phyloP scores from a whole-genome alignment of 2,888 invertebrate species.

The Enchytraeus crypticus region DNA sequence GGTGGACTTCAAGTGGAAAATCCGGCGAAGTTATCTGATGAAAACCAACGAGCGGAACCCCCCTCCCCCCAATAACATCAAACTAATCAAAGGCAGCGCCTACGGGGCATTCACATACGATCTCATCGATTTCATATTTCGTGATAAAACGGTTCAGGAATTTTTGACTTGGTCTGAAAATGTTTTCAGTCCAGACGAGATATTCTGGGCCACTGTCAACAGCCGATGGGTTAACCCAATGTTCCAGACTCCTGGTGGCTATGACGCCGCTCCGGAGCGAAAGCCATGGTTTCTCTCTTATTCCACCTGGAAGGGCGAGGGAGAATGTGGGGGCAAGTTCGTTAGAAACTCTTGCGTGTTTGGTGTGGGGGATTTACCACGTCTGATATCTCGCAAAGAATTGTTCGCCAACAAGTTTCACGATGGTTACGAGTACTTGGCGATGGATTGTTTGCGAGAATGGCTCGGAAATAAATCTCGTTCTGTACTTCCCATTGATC shows the following conservation, averaged over 20 bases:
- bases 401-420: conserved; percentile 45
- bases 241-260: conserved; percentile 33
- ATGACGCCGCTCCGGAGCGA: conserved; percentile 17
- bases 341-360: conserved; percentile 35
- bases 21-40: conserved; percentile 13
- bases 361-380: conserved; percentile 23
- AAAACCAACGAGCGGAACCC: conserved; percentile 20
- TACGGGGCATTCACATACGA: conserved; percentile 32
- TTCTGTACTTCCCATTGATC: neutral
- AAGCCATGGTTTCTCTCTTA: conserved; percentile 11
- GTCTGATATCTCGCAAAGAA: conserved; percentile 25
- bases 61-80: conserved; percentile 28
- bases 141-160: conserved; percentile 22
- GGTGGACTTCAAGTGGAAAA: neutral
- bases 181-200: conserved; percentile 37
- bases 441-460: conserved; percentile 36
- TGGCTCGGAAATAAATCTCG: conserved; percentile 29
- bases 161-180: conserved; percentile 33
- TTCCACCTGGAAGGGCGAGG: conserved; percentile 5
- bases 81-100: conserved; percentile 34
- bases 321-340: conserved; percentile 4
- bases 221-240: conserved; percentile 30
- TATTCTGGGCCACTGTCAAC: conserved; percentile 37
- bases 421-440: conserved; percentile 30
- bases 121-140: conserved; percentile 33